Base-by-base conservation (phyloP, 1,140 invertebrate genomes). In the Aphelenchoides avenae region DNA sequence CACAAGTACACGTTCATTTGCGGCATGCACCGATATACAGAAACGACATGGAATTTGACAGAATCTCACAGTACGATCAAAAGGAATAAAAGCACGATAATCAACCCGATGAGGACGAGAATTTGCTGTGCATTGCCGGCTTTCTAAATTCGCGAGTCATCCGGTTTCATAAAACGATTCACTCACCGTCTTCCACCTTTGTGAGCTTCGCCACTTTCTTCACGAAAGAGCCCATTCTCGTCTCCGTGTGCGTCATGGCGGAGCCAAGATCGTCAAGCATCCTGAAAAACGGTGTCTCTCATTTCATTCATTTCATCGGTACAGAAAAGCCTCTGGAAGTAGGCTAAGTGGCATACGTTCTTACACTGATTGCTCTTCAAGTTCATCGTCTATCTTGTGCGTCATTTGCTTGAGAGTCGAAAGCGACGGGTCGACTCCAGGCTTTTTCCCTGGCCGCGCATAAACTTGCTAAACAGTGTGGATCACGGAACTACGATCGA, bases 191-290 rank as follows among this genome's bases (percentile, higher is more conserved):
- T 74, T 90, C 91, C 84, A 95, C 87, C 78, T 91, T 88, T 68
- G 94, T 83, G 54, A 93, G 87, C 84, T 91, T 93, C 46, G 91
- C 89, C 76, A 95, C 86, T 84, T 94, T 95, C 76, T 92, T 92
- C 84, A 95, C 88, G 34, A 90, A 91, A 29, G 86, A 85, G 77
- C 95, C 90, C 76, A 95, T 78, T 79, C 89, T 90, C 1, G 89
- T 89, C 62, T 94, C 90, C 4, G 89, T 89, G 68, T 86, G 86
- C 75, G 94, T 90, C 72, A 95, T 84, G 77, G 94, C 90, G 58
- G 88, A 87, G 18, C 88, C 88, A 78, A 94, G 86, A 64, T 95
- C 91, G 81, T 95, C 90, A 59, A 96, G 78, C 89, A 96, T 93
- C 66, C 90, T 94, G n/a, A n/a, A 84, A 82, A 67, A 59, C 52